These are phyloP conservation scores for Microtus pennsylvanicus DNA, from an alignment of 2,113 vertebrate genomes.

Conservation along the genomic window DNA sequence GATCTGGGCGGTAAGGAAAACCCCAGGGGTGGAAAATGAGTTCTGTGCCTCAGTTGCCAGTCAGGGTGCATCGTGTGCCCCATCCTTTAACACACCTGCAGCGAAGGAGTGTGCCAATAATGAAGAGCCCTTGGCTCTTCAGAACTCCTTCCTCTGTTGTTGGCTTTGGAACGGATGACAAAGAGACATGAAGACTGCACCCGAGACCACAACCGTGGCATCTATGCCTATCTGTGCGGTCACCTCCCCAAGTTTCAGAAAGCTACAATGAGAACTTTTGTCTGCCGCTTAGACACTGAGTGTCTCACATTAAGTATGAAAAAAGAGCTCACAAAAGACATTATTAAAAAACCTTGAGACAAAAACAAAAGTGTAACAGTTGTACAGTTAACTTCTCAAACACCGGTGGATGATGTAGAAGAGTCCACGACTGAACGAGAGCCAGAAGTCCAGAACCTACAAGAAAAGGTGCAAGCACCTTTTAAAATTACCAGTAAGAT, in stretches of 20 bases:
- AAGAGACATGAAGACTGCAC: slow-evolving; percentile 97
- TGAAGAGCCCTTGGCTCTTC: slow-evolving; percentile 87
- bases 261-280: neutral
- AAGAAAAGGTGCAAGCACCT: neutral
- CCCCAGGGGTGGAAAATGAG: too few species aligned
- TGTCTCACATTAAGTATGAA: neutral
- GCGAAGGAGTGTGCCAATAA: slow-evolving; percentile 84
- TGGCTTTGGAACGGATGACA: slow-evolving; percentile 95
- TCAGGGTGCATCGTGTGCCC: slow-evolving; percentile 55
- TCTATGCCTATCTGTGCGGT: slow-evolving; percentile 95
- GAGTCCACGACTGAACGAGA: neutral
- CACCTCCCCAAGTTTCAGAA: slow-evolving; percentile 94
- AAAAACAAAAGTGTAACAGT: neutral
- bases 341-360: neutral
- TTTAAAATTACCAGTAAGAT: neutral
- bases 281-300: neutral
- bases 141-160: slow-evolving; percentile 83
- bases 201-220: slow-evolving; percentile 92
- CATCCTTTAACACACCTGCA: slow-evolving; percentile 78
- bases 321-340: neutral
- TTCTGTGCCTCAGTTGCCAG: slow-evolving; percentile 34
- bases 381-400: neutral
- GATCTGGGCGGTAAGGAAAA: neutral
- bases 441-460: neutral
- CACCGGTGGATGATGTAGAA: neutral